phyloP scores from a whole-genome alignment of 2,888 invertebrate species.

The Pandemis cinnamomeana region DNA sequence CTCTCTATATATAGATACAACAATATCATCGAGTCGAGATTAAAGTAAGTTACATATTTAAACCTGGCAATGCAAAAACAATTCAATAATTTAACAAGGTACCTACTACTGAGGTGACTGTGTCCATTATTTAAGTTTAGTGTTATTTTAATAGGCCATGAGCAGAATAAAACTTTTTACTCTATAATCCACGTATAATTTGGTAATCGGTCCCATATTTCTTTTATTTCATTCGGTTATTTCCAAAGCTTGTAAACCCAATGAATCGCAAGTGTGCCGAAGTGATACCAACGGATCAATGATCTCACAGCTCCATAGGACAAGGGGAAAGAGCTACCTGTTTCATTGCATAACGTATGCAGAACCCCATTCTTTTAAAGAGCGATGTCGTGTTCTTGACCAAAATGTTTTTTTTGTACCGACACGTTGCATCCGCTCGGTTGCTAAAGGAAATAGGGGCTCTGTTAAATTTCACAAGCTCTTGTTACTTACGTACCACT shows the following conservation, averaged over 20 bases:
- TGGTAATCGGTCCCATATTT: not conserved
- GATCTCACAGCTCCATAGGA: not conserved
- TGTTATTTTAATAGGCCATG: too few relatives aligned
- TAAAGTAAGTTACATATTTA: too few relatives aligned
- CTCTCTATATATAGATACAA: too few relatives aligned
- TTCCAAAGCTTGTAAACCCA: not conserved
- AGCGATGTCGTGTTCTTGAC: conserved; percentile 51
- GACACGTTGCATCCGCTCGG: conserved; percentile 60
- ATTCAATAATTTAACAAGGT: too few relatives aligned
- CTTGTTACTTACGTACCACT: conserved; percentile 4
- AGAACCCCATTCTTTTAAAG: conserved; percentile 39
- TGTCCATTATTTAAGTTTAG: too few relatives aligned
- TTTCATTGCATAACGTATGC: not conserved
- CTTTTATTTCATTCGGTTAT: not conserved
- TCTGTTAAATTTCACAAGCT: conserved; percentile 61
- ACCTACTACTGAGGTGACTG: too few relatives aligned
- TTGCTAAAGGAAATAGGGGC: conserved; percentile 72
- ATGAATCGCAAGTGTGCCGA: not conserved
- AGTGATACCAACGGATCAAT: not conserved
- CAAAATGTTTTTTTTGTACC: conserved; percentile 61
- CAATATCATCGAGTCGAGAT: too few relatives aligned
- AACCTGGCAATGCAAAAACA: too few relatives aligned
- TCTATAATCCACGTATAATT: too few relatives aligned
- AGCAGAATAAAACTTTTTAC: too few relatives aligned
- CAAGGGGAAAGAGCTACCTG: not conserved